Evolutionary conservation across 37 sponge, comb jelly and placozoan genomes (phyloP).

Genomic region (Hormiphora californensis): DNA sequence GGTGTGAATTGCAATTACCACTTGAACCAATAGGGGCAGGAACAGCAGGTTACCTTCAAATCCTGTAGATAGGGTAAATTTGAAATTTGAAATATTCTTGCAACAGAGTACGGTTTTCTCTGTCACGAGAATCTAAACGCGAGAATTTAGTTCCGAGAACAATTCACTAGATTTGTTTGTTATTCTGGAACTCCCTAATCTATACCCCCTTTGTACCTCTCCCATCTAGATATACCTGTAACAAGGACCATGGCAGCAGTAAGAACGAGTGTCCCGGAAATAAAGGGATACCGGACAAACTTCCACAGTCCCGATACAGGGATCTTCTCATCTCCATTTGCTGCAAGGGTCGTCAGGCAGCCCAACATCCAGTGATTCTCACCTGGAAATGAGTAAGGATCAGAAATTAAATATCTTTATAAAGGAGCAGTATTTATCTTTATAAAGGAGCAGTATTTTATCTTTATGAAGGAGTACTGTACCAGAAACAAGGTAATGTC

Average conservation of each 20-base stretch:
- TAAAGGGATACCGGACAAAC: background rate
- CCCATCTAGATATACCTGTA: background rate
- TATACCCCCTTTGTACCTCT: no score
- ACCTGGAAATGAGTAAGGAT: background rate
- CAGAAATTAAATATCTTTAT: background rate
- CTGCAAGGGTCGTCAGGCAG: slow-evolving; percentile 7
- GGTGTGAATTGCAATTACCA: background rate
- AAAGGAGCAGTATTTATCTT: no score
- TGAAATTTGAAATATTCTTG: background rate
- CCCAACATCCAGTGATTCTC: background rate
- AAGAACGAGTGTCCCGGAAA: background rate
- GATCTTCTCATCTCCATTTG: background rate
- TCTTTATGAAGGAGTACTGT: background rate
- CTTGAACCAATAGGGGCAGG: background rate
- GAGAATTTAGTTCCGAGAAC: no score
- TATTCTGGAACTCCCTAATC: no score
- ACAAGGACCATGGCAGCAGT: background rate
- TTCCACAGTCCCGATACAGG: slow-evolving; percentile 22
- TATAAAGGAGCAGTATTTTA: no score
- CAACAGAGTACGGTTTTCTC: no score
- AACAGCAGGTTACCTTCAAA: background rate
- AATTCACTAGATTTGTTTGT: no score
- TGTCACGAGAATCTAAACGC: no score
- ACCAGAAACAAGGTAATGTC: slow-evolving; percentile 10
- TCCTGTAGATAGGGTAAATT: background rate